Evolutionary conservation across 2,113 vertebrate genomes (phyloP), one percentile per base, ranked within the genome.

Genomic region (Xyliphius kryptos): DNA sequence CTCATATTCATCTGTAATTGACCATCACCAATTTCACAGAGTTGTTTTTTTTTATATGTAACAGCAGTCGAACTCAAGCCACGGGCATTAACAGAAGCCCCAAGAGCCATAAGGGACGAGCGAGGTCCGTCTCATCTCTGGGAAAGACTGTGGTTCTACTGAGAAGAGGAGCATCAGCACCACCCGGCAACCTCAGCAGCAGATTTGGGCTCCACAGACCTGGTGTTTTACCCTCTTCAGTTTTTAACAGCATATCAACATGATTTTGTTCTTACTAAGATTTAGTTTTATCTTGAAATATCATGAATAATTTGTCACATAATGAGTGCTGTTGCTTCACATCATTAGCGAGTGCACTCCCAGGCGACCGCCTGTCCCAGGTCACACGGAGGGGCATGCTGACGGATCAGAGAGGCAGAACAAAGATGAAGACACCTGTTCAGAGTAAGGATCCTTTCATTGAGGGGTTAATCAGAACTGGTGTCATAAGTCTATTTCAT

Each of bases 321-420:
- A 15, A 40, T 2, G 2, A 14, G 9, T 56, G 4, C 55, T 37
- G 57, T 40, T 41, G 14, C 6, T 21, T 15, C 19, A 21, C 16
- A 11, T 26, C 2, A 20, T 37, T 67, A 85, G 88, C 67, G 60
- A 79, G 76, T 2, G 71, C 73, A 63, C 77, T 86, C 43, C 86
- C 83, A 52, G 71, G 66, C 56, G 87, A 86, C 56, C 82, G 76
- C 14, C 61, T 86, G 20, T 87, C 83, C 49, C 82, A 81, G 65
- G 70, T 84, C 61, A 87, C 86, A 5, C 74, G 80, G 20, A 81
- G 82, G 56, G 86, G 87, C 60, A 86, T 81, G 74, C 37, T 86
- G 43, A 49, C 70, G 1, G 52, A 74, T 52, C 55, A 64, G 21
- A 83, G 66, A 55, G 69, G 40, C n/a, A 66, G 55, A 43, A 6